phyloP scores from a whole-genome alignment of 2,797 vertebrate species.

The Garrulus glandarius region DNA sequence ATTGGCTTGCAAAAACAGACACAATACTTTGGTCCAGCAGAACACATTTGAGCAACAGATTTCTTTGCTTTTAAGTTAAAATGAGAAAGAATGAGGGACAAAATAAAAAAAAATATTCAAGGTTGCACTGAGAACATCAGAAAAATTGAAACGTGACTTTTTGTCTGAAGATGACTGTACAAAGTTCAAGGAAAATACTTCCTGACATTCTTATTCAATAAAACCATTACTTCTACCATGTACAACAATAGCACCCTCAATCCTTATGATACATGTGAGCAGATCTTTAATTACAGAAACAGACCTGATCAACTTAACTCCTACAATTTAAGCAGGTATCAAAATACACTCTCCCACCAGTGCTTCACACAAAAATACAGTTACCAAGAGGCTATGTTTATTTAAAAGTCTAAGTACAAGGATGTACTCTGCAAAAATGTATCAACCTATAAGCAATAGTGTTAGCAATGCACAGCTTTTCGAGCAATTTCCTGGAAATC shows the following conservation, averaged over 20 bases:
- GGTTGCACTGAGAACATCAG: background rate
- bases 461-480: background rate
- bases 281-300: background rate
- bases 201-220: background rate
- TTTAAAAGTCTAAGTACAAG: background rate
- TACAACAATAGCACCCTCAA: background rate
- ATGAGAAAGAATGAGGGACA: background rate
- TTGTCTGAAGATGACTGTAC: background rate
- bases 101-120: background rate
- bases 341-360: background rate
- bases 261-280: fast-evolving
- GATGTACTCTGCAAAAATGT: background rate
- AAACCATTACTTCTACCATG: background rate
- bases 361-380: background rate
- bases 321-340: background rate
- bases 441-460: background rate
- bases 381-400: background rate
- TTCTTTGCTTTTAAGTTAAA: background rate
- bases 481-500: background rate
- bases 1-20: background rate
- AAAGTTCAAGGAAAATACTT: background rate
- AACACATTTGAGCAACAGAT: background rate
- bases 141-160: background rate
- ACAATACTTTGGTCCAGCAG: background rate
- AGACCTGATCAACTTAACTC: background rate